Base-by-base conservation (phyloP, 2,888 invertebrate genomes). In the Schizotus pectinicornis region DNA sequence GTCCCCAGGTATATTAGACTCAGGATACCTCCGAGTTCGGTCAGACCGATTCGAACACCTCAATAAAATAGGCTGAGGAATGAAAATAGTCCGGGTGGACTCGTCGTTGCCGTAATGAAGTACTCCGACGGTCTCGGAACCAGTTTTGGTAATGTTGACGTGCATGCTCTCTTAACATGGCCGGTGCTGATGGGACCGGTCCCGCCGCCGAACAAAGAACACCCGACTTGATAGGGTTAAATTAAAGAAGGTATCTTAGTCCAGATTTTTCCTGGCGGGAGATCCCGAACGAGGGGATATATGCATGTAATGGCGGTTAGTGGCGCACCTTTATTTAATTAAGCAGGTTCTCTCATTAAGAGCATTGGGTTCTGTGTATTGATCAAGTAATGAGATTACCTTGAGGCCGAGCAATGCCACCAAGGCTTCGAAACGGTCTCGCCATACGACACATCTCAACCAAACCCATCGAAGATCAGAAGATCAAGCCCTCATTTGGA, bases 311-410 rank as follows among this genome's bases (percentile, higher is more conserved):
- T 3, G 22, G 5, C 13, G 14, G 32, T 42, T 56, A 45, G 52
- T 41, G 62, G 67, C 70, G 70, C 73, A 71, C 69, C 71, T 69
- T 67, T 66, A 68, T 78, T 77, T 78, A 79, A 79, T 79, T 78
- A 78, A 77, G 71, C 70, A 68, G 68, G 72, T 71, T 72, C 73
- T 73, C 74, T 78, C 78, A 76, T 77, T 77, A 77, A 77, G 70
- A 68, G 69, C 66, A 70, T 70, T 67, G 67, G 58, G 63, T 62
- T 67, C 62, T 68, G 60, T 64, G 74, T 75, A 75, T 76, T 67
- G 78, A 78, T 78, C 74, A 70, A 69, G 67, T 72, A 68, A 63
- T 68, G 71, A 68, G 77, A 77, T 78, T 76, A 74, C 77, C 77
- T 77, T 76, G 77, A 73, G 63, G 61, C 67, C 65, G 72, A 68